Conservation (phyloP, 2,113 vertebrate genomes). For the Cygnus atratus region DNA sequence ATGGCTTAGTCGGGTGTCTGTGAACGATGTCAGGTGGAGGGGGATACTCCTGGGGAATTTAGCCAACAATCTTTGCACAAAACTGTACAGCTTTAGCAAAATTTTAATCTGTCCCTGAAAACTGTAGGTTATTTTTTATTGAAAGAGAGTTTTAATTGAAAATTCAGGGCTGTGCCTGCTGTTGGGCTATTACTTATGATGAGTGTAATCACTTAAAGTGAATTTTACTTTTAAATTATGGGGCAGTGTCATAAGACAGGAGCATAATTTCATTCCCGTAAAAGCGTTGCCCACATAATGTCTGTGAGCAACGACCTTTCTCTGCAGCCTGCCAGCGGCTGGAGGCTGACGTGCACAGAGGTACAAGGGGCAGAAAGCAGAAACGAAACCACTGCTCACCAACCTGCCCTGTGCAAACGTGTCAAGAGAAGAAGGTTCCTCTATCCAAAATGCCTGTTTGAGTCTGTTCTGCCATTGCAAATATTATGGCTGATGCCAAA, state of each 20-base stretch:
- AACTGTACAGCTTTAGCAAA: neutral
- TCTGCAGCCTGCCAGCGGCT: neutral
- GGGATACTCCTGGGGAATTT: neutral
- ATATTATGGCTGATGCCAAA: neutral
- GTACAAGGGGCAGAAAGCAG: neutral
- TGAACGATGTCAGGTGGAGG: neutral
- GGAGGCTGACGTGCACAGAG: neutral
- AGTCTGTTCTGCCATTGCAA: neutral
- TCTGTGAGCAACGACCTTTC: neutral
- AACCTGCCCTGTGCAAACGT: neutral
- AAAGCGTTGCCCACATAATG: neutral
- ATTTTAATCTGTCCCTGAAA: neutral
- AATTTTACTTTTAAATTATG: conserved; percentile 6
- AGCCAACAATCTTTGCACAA: neutral
- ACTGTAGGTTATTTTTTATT: neutral
- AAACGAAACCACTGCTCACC: neutral
- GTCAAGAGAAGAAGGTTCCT: neutral
- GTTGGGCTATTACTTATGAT: neutral
- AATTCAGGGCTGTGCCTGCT: neutral
- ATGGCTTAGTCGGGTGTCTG: fast-evolving
- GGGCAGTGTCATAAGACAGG: neutral
- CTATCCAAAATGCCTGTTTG: neutral
- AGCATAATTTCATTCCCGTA: neutral
- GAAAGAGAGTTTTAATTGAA: neutral
- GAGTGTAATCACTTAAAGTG: neutral